Percentiles rank a stretch among this genome's conserved stretches.
Conservation (phyloP, 2,113 vertebrate genomes). For the Tursiops truncatus region DNA sequence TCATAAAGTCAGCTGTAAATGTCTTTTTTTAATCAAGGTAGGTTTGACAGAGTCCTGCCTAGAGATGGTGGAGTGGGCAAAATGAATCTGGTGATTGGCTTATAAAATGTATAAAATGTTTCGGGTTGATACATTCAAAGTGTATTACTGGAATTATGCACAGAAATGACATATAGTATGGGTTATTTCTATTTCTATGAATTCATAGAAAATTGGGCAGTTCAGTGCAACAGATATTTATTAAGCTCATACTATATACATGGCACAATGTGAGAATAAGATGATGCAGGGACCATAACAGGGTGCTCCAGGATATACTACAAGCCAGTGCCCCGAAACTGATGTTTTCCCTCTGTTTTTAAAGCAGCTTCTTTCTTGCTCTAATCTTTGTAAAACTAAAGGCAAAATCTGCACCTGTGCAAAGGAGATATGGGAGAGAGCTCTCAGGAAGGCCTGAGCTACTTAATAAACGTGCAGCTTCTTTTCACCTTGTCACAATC, state of each 20-base stretch:
- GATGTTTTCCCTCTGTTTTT: not conserved
- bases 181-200: not conserved
- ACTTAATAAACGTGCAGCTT: not conserved
- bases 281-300: not conserved
- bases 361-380: not conserved
- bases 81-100: not conserved
- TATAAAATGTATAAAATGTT: not conserved
- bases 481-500: not conserved
- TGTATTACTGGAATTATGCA: not conserved
- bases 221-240: not conserved
- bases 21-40: not conserved
- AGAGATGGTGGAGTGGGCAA: not conserved
- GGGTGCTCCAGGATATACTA: not conserved
- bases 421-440: not conserved
- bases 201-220: not conserved
- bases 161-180: not conserved
- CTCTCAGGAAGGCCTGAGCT: not conserved
- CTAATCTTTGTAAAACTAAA: constrained; percentile 45
- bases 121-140: not conserved
- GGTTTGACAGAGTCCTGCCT: not conserved
- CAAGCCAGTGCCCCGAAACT: not conserved
- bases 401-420: constrained; percentile 26
- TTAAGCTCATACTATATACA: not conserved
- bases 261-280: not conserved
- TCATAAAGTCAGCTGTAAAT: not conserved